Evolutionary conservation across 2,113 vertebrate genomes (phyloP).

Genomic region (Salvelinus fontinalis): DNA sequence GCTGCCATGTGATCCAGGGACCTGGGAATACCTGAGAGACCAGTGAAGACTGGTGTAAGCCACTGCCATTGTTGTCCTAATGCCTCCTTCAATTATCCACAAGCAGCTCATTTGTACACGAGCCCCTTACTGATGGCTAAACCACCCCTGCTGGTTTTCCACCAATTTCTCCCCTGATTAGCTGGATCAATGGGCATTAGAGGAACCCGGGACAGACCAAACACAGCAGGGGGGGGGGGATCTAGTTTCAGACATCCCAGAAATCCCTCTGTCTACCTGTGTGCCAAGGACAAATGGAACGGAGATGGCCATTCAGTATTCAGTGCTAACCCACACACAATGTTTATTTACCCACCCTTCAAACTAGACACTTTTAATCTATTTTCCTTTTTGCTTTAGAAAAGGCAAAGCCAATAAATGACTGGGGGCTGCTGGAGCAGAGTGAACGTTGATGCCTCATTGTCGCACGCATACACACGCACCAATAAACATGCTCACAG

Average conservation of each 20-base stretch:
- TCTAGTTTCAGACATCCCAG: conserved; percentile 55
- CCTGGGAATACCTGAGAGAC: conserved; percentile 45
- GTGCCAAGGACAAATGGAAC: conserved; percentile 58
- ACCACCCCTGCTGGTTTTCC: conserved; percentile 46
- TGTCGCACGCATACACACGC: not conserved
- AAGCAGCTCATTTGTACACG: conserved; percentile 55
- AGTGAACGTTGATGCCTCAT: not conserved
- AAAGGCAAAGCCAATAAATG: conserved; percentile 14
- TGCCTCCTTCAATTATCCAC: conserved; percentile 67
- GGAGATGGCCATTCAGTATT: conserved; percentile 50
- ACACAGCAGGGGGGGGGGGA: conserved; percentile 38
- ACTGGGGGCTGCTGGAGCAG: not conserved
- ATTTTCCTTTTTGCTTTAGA: conserved; percentile 35
- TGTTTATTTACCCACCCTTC: conserved; percentile 66
- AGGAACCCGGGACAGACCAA: conserved; percentile 55
- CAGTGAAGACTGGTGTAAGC: conserved; percentile 49
- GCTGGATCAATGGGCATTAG: conserved; percentile 68
- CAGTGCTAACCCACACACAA: conserved; percentile 52
- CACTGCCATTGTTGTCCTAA: conserved; percentile 62
- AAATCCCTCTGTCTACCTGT: conserved; percentile 61
- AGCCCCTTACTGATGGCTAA: conserved; percentile 44
- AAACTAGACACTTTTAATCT: conserved; percentile 60
- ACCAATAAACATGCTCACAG: not conserved
- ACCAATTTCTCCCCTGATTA: conserved; percentile 66
- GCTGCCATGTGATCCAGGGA: conserved; percentile 47